Evolutionary conservation across 1,140 invertebrate species (phyloP), one percentile per base, ranked within the genome.

Genomic region (Drosophila auraria): DNA sequence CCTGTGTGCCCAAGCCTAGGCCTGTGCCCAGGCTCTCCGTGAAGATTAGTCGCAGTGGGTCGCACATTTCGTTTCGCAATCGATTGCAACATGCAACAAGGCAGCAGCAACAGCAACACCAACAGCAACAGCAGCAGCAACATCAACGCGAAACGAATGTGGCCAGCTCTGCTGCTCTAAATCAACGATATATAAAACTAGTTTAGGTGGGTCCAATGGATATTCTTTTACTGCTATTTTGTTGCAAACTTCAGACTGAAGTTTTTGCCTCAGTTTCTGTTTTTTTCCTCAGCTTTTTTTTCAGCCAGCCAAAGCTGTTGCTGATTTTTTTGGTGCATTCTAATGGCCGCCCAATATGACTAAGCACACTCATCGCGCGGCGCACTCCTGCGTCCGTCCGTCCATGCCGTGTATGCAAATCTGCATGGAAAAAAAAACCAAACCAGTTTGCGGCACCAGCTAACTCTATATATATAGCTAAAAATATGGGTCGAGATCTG

Each of bases 301-400:
- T 44, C 49, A 40, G 9, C 45, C 20, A 56, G 20, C 53, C 53
- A 36, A 38, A 38, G 33, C 59, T 23, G 30, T 78, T 36, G 33
- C 33, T 36, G 33, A 36, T 36, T 78, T 77, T 69, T 78, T 78
- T 77, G 73, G 57, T 78, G 91, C 81, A 92, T 92, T 92, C 91
- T 92, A 92, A 92, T 92, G 91, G 89, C 91, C 91, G 91, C 91
- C 91, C 91, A 92, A 91, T 92, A 89, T 92, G 91, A 86, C 84
- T 92, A 89, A 87, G 91, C 91, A 91, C 91, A 92, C 91, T 92
- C 91, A 92, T 92, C 91, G 91, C 91, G 53, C 53, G 7, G 17
- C 33, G 86, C 83, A 80, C 87, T 86, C 75, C 86, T 91, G 82
- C 86, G 82, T 86, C 83, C 83, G 78, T 82, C 82, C 86, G 79